These are phyloP conservation scores for Oreochromis tanganicae DNA, from an alignment of 2,113 vertebrate genomes.

Conservation along the genomic window DNA sequence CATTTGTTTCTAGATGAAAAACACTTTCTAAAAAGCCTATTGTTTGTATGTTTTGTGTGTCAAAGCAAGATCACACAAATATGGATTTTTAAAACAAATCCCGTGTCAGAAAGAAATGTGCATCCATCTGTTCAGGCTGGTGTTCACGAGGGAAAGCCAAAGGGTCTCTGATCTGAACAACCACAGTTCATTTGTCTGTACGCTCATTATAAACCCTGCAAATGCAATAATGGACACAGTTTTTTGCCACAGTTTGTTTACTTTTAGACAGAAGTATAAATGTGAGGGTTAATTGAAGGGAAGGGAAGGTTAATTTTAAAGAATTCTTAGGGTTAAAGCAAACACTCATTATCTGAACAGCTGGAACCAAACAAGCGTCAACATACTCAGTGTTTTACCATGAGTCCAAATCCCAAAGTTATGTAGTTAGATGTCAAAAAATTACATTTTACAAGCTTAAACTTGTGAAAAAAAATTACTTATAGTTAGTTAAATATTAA, in stretches of 20 bases:
- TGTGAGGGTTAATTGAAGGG: not conserved
- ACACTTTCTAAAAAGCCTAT: not conserved
- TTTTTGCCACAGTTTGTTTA: not conserved
- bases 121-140: not conserved
- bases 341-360: not conserved
- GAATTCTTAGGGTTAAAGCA: not conserved
- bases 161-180: not conserved
- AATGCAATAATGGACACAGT: not conserved
- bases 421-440: not conserved
- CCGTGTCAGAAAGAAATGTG: not conserved
- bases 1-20: not conserved
- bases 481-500: not conserved
- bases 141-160: not conserved
- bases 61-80: not conserved
- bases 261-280: not conserved
- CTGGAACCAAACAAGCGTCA: not conserved
- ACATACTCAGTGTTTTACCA: not conserved
- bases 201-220: rapidly evolving
- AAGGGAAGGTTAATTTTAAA: not conserved
- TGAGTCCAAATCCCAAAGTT: not conserved
- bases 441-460: not conserved
- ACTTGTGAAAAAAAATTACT: not conserved
- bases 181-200: not conserved
- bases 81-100: not conserved
- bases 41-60: not conserved